Evolutionary conservation across 2,113 vertebrate genomes (phyloP).

Genomic region (Bos indicus): DNA sequence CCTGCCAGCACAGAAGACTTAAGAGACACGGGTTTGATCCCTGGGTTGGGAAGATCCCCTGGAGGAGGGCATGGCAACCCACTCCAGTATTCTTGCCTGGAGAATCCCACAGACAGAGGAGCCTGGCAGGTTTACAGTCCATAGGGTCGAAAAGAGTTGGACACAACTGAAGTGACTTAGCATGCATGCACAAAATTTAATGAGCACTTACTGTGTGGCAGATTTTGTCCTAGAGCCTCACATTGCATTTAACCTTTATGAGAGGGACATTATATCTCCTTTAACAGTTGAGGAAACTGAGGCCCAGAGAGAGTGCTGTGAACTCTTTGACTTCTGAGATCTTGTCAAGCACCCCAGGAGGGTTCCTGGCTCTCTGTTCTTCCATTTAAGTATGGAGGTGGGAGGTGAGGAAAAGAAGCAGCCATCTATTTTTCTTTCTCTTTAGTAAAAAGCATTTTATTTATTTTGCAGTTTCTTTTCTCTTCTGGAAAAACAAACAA

Average conservation of each 20-base stretch:
- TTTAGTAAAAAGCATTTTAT: neutral
- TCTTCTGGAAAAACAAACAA: conserved; percentile 42
- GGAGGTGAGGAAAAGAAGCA: neutral
- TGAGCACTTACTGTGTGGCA: neutral
- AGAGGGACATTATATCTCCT: neutral
- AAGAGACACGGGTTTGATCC: neutral
- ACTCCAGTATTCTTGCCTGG: neutral
- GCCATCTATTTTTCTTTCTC: neutral
- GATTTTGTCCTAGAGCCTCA: neutral
- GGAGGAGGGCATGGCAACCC: neutral
- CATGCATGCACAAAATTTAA: neutral
- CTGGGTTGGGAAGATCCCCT: neutral
- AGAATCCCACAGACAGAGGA: neutral
- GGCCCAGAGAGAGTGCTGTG: neutral
- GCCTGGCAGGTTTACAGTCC: neutral
- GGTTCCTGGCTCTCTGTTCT: neutral
- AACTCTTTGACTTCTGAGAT: neutral
- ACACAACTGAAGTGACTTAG: neutral
- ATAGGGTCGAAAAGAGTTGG: neutral
- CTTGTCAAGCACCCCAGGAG: neutral
- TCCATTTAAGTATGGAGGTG: neutral
- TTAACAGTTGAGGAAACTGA: neutral
- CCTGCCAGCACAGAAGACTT: neutral
- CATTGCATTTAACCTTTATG: neutral
- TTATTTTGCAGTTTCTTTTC: conserved; percentile 37